A percentile compares a stretch with the other conserved stretches of the same genome.
Conservation (phyloP, 2,797 vertebrate genomes). For the Scarus forsteni region DNA sequence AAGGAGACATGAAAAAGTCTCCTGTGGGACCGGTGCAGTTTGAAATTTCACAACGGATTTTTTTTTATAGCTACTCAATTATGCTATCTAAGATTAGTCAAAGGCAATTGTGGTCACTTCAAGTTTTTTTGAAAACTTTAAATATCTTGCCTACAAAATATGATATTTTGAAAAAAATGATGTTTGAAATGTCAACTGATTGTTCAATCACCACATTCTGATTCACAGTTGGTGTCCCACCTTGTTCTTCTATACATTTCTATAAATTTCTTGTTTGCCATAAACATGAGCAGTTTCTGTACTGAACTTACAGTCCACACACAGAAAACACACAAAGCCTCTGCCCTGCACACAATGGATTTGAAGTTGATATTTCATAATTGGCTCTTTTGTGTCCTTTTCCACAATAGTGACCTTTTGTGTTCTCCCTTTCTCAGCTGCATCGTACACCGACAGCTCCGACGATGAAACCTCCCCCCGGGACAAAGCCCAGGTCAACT, state of each 20-base stretch:
- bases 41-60: no score
- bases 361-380: conserved; percentile 50
- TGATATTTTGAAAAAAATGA: no score
- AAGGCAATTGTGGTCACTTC: no score
- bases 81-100: no score
- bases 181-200: no score
- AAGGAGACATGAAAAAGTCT: no score
- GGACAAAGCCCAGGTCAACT: conserved; percentile 96
- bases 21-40: no score
- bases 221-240: no score
- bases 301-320: neutral
- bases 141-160: no score
- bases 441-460: conserved; percentile 98
- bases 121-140: no score
- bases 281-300: neutral
- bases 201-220: no score
- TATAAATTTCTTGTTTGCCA: neutral
- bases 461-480: conserved; percentile 97
- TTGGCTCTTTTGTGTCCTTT: conserved; percentile 34
- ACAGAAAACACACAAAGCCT: conserved; percentile 8
- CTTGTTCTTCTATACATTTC: neutral
- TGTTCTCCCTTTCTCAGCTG: conserved; percentile 83
- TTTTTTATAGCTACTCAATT: no score
- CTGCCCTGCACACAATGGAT: conserved; percentile 9
- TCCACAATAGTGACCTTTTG: conserved; percentile 47